Base-by-base conservation (phyloP, 1,140 invertebrate species). In the Choristoneura fumiferana region DNA sequence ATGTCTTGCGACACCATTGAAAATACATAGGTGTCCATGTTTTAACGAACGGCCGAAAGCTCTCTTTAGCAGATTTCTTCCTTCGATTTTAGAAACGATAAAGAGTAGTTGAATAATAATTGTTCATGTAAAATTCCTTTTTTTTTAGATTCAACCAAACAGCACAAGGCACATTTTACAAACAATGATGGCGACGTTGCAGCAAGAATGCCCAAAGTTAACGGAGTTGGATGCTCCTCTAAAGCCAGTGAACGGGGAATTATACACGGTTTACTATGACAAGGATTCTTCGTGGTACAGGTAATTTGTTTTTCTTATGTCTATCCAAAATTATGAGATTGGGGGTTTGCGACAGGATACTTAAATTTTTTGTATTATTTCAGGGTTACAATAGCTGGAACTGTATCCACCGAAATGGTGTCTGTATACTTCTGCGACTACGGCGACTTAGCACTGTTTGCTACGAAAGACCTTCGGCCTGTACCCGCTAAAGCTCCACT, bases 201-300 rank as follows among this genome's bases (percentile, higher is more conserved):
- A 92, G 73, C 55, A 66, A 0, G 81, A 79, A 57, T 93, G 91
- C 60, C 71, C 80, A 0, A 77, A 79, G 15, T 65, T 91, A 33
- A 62, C 73, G 0, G 74, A 79, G 40, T 43, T 66, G 36, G 84
- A 87, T 22, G 71, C 82, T 9, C 80, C 81, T 0, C 8, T 60
- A 1, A 81, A 78, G 14, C 81, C 77, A 9, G 62, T 88, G 8
- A 81, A 77, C 54, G 88, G 90, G 49, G 90, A 91, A 36, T 76
- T 92, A 3, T 93, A 91, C 67, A 91, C 92, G 12, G 91, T 89
- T 1, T 88, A 80, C 60, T 90, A 92, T 65, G 78, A 75, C 1
- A 90, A 91, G 65, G 84, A 90, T 12, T 60, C 79, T 14, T 81
- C 77, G 0, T 93, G 92, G 92, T 92, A 92, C 64, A 90, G 92